These are phyloP conservation scores for Maniola jurtina DNA, from an alignment of 1,140 invertebrate species.

Conservation along the genomic window DNA sequence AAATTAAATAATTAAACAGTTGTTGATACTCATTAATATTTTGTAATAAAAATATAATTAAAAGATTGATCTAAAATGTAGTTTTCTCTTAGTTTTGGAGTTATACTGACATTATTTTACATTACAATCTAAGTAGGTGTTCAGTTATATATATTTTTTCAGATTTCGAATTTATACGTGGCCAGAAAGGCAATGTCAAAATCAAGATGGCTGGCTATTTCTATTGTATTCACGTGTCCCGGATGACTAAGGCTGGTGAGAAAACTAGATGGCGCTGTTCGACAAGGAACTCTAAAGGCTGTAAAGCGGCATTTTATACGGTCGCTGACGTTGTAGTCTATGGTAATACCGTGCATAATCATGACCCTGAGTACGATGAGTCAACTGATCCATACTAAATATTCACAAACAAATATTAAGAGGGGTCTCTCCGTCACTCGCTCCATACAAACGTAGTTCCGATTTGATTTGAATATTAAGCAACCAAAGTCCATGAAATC, in stretches of 20 bases:
- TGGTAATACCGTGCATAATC: slow-evolving; percentile 33
- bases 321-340: slow-evolving; percentile 31
- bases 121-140: background rate
- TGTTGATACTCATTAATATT: no score
- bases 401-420: no score
- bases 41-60: no score
- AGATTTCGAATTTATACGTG: slow-evolving; percentile 21
- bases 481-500: no score
- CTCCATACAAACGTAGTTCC: no score
- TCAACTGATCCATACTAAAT: background rate
- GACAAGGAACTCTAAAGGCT: slow-evolving; percentile 35
- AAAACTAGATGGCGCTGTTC: slow-evolving; percentile 45
- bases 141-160: background rate
- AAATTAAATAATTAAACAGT: no score
- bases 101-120: no score
- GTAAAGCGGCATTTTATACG: slow-evolving; percentile 40
- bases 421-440: no score
- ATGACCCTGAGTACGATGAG: slow-evolving; percentile 15
- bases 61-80: no score
- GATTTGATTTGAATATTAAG: no score
- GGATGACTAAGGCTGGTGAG: background rate
- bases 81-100: no score
- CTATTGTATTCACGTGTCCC: slow-evolving; percentile 15
- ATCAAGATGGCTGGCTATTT: slow-evolving; percentile 23
- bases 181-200: slow-evolving; percentile 21